phyloP scores from a whole-genome alignment of 2,113 vertebrate genomes.

The Tachuris rubrigastra region DNA sequence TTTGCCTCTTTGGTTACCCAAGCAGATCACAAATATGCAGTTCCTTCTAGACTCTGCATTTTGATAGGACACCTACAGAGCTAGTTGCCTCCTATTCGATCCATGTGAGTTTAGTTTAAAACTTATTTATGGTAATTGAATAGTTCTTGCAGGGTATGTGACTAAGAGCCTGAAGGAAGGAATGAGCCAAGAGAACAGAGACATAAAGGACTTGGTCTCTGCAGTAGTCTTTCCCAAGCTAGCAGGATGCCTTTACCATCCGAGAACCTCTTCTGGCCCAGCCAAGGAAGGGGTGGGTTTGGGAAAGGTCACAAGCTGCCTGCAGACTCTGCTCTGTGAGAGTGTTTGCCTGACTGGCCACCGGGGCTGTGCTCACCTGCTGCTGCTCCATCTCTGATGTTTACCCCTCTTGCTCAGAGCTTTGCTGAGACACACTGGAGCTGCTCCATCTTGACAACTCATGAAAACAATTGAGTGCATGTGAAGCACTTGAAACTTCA shows the following conservation, averaged over 20 bases:
- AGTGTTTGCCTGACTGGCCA: neutral
- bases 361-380: neutral
- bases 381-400: neutral
- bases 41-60: neutral
- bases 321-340: neutral
- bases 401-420: neutral
- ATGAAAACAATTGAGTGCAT: neutral
- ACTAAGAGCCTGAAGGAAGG: neutral
- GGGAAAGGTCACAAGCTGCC: neutral
- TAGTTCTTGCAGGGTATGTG: neutral
- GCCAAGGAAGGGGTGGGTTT: neutral
- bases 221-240: neutral
- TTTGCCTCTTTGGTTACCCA: neutral
- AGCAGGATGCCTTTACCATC: neutral
- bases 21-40: neutral
- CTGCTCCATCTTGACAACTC: neutral
- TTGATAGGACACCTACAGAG: neutral
- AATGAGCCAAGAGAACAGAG: neutral
- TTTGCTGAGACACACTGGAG: neutral
- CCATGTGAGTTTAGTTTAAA: neutral
- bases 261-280: neutral
- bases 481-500: constrained; percentile 24
- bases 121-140: neutral
- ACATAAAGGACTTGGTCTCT: neutral
- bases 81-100: neutral